phyloP scores from a whole-genome alignment of 2,888 invertebrate species.

The Caenorhabditis afra region DNA sequence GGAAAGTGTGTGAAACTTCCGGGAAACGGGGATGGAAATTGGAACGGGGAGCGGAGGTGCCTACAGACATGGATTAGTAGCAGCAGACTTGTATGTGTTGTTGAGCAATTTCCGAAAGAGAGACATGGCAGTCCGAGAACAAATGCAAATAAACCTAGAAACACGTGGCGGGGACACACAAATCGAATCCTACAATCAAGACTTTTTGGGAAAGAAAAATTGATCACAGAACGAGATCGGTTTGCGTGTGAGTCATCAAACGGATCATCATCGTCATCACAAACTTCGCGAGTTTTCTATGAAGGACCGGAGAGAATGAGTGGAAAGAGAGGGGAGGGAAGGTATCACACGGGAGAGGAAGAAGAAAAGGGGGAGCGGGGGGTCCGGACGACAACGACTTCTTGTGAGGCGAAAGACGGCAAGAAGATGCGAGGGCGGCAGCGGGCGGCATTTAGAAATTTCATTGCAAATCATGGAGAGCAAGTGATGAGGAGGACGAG shows the following conservation, averaged over 20 bases:
- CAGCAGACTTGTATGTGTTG: background rate
- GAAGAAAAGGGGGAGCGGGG: background rate
- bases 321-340: constrained; percentile 15
- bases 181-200: background rate
- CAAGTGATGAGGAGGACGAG: constrained; percentile 7
- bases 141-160: constrained; percentile 41
- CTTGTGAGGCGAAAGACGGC: constrained; percentile 34
- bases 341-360: constrained; percentile 13
- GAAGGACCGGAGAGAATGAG: constrained; percentile 29
- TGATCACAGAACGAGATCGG: constrained; percentile 29
- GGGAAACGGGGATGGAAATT: constrained; percentile 8
- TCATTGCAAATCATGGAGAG: constrained; percentile 45
- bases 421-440: constrained; percentile 33
- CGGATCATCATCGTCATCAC: constrained; percentile 2
- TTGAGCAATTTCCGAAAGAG: constrained; percentile 9
- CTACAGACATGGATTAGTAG: constrained; percentile 21
- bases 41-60: constrained; percentile 12
- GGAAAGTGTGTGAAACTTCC: constrained; percentile 22
- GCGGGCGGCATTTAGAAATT: background rate
- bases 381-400: background rate
- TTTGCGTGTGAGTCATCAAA: constrained; percentile 3
- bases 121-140: background rate
- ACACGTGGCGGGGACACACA: constrained; percentile 16
- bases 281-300: constrained; percentile 22
- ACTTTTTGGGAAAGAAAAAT: constrained; percentile 7